A percentile compares a stretch with the other conserved stretches of the same genome.
These are phyloP conservation scores for Rhabdornis inornatus DNA, from an alignment of 2,113 vertebrate species.

Conservation along the genomic window DNA sequence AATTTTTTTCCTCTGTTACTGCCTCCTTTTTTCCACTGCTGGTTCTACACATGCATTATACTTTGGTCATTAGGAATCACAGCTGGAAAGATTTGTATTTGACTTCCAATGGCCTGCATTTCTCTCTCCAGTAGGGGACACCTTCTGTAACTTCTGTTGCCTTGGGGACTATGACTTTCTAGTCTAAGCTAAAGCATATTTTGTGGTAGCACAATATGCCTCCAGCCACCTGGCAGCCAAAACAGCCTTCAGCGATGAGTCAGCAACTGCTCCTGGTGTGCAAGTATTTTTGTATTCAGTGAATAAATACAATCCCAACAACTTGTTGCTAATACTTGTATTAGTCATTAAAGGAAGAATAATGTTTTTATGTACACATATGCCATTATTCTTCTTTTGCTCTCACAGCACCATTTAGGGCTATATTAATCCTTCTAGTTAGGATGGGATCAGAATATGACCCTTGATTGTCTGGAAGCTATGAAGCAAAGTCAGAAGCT, in stretches of 20 bases:
- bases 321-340: slow-evolving; percentile 13
- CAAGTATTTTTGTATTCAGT: slow-evolving; percentile 44
- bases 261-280: slow-evolving; percentile 28
- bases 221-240: slow-evolving; percentile 54
- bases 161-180: slow-evolving; percentile 47
- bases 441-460: not conserved
- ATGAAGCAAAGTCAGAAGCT: not conserved
- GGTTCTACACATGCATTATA: not conserved
- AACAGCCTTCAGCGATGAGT: slow-evolving; percentile 41
- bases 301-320: slow-evolving; percentile 33
- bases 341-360: slow-evolving; percentile 32
- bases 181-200: slow-evolving; percentile 48
- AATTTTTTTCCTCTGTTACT: not conserved
- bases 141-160: slow-evolving; percentile 45
- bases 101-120: not conserved
- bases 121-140: slow-evolving; percentile 19
- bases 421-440: not conserved
- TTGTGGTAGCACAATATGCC: slow-evolving; percentile 49
- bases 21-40: not conserved
- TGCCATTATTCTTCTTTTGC: not conserved
- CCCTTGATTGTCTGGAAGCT: not conserved
- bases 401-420: not conserved
- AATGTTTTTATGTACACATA: not conserved
- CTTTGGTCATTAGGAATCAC: slow-evolving; percentile 28
- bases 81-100: slow-evolving; percentile 36